Evolutionary conservation across 1,140 invertebrate genomes (phyloP).

Genomic region (Zaprionus nigranus): DNA sequence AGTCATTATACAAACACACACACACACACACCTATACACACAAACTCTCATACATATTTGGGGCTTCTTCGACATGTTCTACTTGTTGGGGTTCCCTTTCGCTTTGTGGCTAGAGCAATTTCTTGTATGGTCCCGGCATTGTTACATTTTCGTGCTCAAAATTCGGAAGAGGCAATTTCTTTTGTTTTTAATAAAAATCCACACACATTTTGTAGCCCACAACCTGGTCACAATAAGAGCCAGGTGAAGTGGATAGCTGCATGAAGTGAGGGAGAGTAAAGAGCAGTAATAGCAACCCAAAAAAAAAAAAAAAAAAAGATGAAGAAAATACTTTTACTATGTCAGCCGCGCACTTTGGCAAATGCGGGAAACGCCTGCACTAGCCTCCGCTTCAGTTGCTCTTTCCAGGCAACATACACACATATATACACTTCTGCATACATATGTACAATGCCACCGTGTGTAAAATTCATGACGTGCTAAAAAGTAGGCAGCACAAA

Average conservation of each 20-base stretch:
- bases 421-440: not conserved
- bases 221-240: conserved; percentile 52
- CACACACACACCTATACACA: not conserved
- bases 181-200: conserved; percentile 68
- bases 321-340: conserved; percentile 46
- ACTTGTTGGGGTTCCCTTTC: conserved; percentile 9
- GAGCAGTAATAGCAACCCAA: not conserved
- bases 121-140: conserved; percentile 52
- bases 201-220: conserved; percentile 71
- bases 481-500: conserved; percentile 68
- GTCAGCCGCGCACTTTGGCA: conserved; percentile 61
- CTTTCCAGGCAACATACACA: not conserved
- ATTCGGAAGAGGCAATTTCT: conserved; percentile 53
- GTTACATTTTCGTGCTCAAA: conserved; percentile 74
- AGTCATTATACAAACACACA: conserved; percentile 4
- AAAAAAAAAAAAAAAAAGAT: conserved; percentile 5
- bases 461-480: conserved; percentile 77
- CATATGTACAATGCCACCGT: conserved; percentile 30
- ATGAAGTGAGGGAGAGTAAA: too few relatives aligned
- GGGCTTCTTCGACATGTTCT: conserved; percentile 3
- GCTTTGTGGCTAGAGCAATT: conserved; percentile 58
- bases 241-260: not conserved
- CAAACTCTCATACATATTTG: not conserved
- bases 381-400: conserved; percentile 47
- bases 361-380: conserved; percentile 78